Percentiles rank a stretch among this genome's conserved stretches.
phyloP scores from a whole-genome alignment of 2,113 vertebrate species.

The Athene noctua region DNA sequence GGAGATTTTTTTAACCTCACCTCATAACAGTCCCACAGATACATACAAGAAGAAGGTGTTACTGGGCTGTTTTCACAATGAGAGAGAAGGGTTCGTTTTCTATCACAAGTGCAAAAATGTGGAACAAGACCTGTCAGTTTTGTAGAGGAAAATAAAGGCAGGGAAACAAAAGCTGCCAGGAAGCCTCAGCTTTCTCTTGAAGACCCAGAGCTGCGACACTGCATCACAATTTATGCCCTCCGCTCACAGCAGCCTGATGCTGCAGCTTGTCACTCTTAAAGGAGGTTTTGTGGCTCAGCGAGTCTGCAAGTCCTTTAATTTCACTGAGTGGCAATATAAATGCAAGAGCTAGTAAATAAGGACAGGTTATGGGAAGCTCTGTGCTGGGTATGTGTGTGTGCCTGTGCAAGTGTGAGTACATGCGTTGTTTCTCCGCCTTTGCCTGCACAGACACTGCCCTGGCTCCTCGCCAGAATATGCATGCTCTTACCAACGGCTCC shows the following conservation, averaged over 20 bases:
- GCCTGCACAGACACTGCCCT: background rate
- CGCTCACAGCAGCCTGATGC: background rate
- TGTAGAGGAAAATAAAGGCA: background rate
- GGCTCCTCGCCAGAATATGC: background rate
- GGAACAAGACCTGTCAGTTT: background rate
- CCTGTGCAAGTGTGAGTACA: background rate
- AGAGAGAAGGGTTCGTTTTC: background rate
- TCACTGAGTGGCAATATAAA: background rate
- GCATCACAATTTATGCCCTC: background rate
- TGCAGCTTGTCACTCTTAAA: background rate
- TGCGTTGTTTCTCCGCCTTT: background rate
- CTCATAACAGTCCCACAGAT: background rate
- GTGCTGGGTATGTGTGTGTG: background rate
- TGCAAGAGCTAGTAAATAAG: background rate
- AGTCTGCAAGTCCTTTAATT: constrained; percentile 19
- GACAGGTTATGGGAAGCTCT: background rate
- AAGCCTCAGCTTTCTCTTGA: background rate
- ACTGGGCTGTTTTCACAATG: background rate
- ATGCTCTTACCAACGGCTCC: background rate
- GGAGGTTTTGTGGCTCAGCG: background rate
- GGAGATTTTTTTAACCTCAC: background rate
- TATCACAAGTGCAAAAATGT: background rate
- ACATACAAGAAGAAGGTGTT: background rate
- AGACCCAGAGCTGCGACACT: background rate
- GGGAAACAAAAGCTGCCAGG: background rate